phyloP scores from a whole-genome alignment of 2,888 invertebrate genomes.

The Parelbella ahira region DNA sequence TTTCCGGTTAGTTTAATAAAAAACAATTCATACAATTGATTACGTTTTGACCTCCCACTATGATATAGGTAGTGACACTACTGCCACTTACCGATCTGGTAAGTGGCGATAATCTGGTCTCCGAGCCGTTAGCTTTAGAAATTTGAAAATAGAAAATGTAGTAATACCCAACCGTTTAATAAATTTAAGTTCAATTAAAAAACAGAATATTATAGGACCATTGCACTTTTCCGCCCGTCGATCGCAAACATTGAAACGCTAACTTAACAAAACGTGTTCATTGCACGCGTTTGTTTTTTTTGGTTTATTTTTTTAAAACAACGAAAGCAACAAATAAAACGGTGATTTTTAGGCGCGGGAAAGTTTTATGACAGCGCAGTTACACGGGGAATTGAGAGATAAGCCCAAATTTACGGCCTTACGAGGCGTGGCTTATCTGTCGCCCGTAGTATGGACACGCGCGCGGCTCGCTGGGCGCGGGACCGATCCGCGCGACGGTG shows the following conservation, averaged over 20 bases:
- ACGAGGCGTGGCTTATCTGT: slow-evolving; percentile 28
- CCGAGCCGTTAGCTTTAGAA: no score
- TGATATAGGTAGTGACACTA: no score
- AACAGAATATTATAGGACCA: no score
- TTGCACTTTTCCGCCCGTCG: not conserved
- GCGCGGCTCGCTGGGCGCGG: slow-evolving; percentile 17
- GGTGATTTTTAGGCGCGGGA: slow-evolving; percentile 27
- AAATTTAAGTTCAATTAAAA: no score
- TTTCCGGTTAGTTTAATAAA: no score
- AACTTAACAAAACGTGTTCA: slow-evolving; percentile 13
- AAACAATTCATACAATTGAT: no score
- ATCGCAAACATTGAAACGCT: slow-evolving; percentile 4
- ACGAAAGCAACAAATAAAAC: slow-evolving; percentile 21
- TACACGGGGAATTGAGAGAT: slow-evolving; percentile 31
- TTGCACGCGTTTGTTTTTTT: slow-evolving; percentile 4
- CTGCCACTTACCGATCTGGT: no score
- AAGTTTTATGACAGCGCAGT: slow-evolving; percentile 33
- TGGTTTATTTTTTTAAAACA: slow-evolving; percentile 11
- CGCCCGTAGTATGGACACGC: slow-evolving; percentile 26
- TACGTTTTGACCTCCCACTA: no score
- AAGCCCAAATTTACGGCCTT: slow-evolving; percentile 31
- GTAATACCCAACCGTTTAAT: no score
- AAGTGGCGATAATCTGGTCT: no score
- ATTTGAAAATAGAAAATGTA: no score
- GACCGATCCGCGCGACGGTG: no score